Evolutionary conservation across 2,888 invertebrate genomes (phyloP), one percentile per base, ranked within the genome.

Genomic region (Liopterus haemorrhoidalis): DNA sequence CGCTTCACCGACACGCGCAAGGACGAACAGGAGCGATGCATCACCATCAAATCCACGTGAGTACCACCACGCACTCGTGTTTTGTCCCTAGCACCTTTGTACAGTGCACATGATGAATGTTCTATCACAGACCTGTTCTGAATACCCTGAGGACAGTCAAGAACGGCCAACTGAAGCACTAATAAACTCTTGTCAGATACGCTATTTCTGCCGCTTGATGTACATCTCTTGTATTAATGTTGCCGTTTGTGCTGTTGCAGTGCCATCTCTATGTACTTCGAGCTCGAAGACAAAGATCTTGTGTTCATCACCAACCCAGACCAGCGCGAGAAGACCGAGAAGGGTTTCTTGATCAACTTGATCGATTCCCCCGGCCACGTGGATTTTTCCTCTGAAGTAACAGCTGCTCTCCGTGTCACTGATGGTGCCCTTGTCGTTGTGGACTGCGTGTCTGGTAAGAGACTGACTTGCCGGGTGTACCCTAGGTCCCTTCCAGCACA

Each of bases 331-430:
- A 89, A 87, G 74, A 82, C 75, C 21, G 83, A 84, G 58, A 88
- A 85, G 70, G 96, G 95, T 74, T 99, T 99, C 81, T 86, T 99
- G 72, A 99, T 99, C 76, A 99, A 99, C 72, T 75, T 99, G 72
- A 99, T 99, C 61, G 99, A 99, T 73, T 99, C 99, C 14, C 99
- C 99, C 57, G 99, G 99, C 56, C 99, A 99, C 86, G 99, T 99
- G 65, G 99, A 99, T 74, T 99, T 99, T 78, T 97, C 97, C 3
- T 95, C 94, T 55, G 97, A 99, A 75, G 99, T 99, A 57, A 99
- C 99, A 42, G 99, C 99, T 62, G 99, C 99, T 58, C 86, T 99
- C 55, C 93, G 99, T 78, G 99, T 99, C 37, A 99, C 99, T 64
- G 99, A 99, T 72, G 99, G 99, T 68, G 99, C 99, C 61, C 82